Base-by-base conservation (phyloP, 2,888 invertebrate species). In the Tenthredo notha region DNA sequence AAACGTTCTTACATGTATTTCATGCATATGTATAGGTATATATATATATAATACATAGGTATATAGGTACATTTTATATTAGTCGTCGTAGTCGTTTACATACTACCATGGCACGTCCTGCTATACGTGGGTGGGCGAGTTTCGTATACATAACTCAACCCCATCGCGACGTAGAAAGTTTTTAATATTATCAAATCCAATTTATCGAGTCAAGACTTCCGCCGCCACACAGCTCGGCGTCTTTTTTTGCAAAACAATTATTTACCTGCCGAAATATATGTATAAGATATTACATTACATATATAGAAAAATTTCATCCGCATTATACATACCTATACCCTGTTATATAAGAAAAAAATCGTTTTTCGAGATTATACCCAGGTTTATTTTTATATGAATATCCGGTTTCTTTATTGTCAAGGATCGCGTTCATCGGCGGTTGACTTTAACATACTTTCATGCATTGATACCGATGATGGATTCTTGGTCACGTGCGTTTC, bases 181-280 rank as follows among this genome's bases (percentile, higher is more conserved):
- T 74, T 74, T 43, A 74, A 74, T 43, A 74, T 74, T 43, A 74
- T 74, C 74, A 74, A 74, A 74, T 74, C 43, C 43, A 74, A 74
- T 74, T 43, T 74, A 74, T 40, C 67, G 67, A 67, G 67, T 67
- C 67, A 15, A 67, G 67, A 67, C 67, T 67, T 67, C 67, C 67
- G 67, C 67, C 33, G 67, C 67, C 3, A n/a, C n/a, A n/a, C 4
- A 0, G 33, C 67, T 29, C 67, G 18, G 67, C 33, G 7, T 67
- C n/a, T n/a, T 67, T 15, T 2, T 67, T 67, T 33, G 4, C 67
- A 33, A 33, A 67, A 67, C 33, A 67, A 67, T 33, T 67, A 67
- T 67, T 67, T 67, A 67, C 67, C 67, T 33, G 33, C 29, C 5
- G 33, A 33, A 67, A 25, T 12, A 33, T 18, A 67, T 12, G 12